Conservation (phyloP, 2,797 vertebrate genomes). For the Avahi laniger region DNA sequence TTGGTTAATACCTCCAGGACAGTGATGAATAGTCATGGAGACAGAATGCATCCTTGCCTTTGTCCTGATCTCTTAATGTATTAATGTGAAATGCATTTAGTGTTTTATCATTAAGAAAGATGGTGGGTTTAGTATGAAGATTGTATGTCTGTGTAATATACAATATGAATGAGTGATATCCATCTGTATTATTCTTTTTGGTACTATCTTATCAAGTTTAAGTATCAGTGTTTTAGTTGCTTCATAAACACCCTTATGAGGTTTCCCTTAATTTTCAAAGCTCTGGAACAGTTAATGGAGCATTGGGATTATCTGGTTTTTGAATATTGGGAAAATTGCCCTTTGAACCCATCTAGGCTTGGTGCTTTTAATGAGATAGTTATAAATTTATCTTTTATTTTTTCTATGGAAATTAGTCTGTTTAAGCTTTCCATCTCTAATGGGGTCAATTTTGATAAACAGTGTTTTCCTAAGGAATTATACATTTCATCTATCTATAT, state of each 20-base stretch:
- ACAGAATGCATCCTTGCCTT: not conserved
- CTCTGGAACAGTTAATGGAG: not conserved
- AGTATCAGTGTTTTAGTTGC: not conserved
- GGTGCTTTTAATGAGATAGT: not conserved
- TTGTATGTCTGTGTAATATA: not conserved
- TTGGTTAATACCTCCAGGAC: not conserved
- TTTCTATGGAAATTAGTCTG: not conserved
- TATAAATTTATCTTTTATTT: not conserved
- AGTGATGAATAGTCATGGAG: not conserved
- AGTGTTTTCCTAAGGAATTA: not conserved
- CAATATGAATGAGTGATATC: not conserved
- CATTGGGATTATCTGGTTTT: not conserved
- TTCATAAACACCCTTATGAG: not conserved
- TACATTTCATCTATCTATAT: not conserved
- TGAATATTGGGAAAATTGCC: not conserved
- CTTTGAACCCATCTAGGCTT: not conserved
- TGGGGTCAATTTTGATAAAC: not conserved
- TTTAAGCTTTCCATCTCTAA: not conserved
- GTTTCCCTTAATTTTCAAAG: not conserved
- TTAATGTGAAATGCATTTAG: not conserved
- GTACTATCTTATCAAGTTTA: not conserved
- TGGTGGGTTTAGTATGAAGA: not conserved
- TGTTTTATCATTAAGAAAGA: not conserved
- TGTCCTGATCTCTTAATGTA: not conserved
- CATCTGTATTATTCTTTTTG: not conserved